Conservation (phyloP, 1,140 invertebrate genomes). For the Tetramorium parvispinum region DNA sequence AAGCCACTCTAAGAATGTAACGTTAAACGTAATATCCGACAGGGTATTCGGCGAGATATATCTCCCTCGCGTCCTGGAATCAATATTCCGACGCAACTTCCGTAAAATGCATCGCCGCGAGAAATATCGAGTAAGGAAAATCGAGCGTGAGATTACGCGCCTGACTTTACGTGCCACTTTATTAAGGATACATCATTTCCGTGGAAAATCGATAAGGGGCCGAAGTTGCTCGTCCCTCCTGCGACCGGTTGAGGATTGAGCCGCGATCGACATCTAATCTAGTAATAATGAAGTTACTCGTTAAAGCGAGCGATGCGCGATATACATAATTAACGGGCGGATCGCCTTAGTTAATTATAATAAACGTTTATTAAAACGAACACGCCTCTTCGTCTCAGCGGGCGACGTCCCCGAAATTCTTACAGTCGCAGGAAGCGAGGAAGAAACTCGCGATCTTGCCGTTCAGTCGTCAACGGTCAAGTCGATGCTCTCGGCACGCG, state of each 20-base stretch:
- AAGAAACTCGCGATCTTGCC: no score
- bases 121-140: constrained; percentile 50
- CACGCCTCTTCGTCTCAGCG: neutral
- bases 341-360: neutral
- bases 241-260: constrained; percentile 39
- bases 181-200: constrained; percentile 59
- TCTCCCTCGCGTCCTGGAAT: constrained; percentile 35
- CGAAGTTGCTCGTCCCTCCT: constrained; percentile 16
- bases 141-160: constrained; percentile 53
- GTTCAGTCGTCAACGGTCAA: neutral
- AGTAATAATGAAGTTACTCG: constrained; percentile 67
- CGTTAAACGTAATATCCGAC: neutral
- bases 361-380: constrained; percentile 28
- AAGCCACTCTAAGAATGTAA: neutral
- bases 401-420: neutral
- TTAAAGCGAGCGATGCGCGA: constrained; percentile 4
- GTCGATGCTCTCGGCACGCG: neutral
- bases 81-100: constrained; percentile 68
- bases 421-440: neutral
- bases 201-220: constrained; percentile 49
- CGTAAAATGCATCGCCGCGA: constrained; percentile 29
- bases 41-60: constrained; percentile 25
- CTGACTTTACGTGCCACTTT: constrained; percentile 54
- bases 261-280: constrained; percentile 68
- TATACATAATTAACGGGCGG: constrained; percentile 52